These are phyloP conservation scores for Huso huso DNA, from an alignment of 2,797 vertebrate genomes.

Conservation along the genomic window DNA sequence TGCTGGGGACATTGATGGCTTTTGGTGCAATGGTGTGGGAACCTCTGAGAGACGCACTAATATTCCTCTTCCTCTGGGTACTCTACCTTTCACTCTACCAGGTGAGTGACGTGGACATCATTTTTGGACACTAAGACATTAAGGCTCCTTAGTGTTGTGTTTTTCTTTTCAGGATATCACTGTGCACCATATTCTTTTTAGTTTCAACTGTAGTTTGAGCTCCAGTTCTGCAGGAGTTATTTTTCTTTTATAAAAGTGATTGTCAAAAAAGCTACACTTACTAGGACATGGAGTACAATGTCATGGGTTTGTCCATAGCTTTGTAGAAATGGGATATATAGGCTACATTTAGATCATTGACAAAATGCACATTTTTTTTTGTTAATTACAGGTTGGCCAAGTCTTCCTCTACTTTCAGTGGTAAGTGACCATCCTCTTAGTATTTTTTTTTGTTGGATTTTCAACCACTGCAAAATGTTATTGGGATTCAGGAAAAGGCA, in stretches of 20 bases:
- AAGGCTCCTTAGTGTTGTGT: background rate
- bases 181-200: too few relatives aligned
- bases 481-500: too few relatives aligned
- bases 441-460: background rate
- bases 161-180: background rate
- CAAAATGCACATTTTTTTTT: background rate
- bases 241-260: background rate
- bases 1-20: slow-evolving; percentile 58
- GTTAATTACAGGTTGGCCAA: slow-evolving; percentile 74
- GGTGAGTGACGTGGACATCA: slow-evolving; percentile 45
- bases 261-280: too few relatives aligned
- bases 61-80: slow-evolving; percentile 72
- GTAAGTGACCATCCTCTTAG: slow-evolving; percentile 57
- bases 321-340: background rate
- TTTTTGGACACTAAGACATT: background rate
- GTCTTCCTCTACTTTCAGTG: slow-evolving; percentile 96
- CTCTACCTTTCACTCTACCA: slow-evolving; percentile 76
- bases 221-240: background rate
- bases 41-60: slow-evolving; percentile 57
- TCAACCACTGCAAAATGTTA: too few relatives aligned
- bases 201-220: background rate
- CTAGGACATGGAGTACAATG: too few relatives aligned
- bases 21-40: slow-evolving; percentile 58
- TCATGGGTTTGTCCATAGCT: background rate
- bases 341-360: background rate